Evolutionary conservation across 2,113 vertebrate species (phyloP).

Genomic region (Motacilla tschutschensis): DNA sequence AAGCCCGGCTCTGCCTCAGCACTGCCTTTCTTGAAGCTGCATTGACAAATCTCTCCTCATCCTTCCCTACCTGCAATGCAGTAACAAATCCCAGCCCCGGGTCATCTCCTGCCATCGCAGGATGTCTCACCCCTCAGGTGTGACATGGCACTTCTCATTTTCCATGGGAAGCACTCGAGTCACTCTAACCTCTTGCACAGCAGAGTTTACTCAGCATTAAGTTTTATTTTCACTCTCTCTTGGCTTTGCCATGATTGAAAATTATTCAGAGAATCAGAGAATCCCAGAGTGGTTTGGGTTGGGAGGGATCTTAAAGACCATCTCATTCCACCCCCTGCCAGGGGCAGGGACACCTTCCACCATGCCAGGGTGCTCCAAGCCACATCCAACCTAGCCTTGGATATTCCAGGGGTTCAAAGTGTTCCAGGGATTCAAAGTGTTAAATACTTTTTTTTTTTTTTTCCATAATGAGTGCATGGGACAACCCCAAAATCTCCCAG

Average conservation of each 20-base stretch:
- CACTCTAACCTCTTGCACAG: neutral
- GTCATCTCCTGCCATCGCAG: neutral
- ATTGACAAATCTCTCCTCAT: fast-evolving
- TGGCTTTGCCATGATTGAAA: neutral
- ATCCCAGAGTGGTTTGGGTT: neutral
- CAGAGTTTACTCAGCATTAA: neutral
- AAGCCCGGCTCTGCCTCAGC: neutral
- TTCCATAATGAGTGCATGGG: neutral
- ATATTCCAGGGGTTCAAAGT: neutral
- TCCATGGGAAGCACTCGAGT: neutral
- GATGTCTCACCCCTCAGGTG: neutral
- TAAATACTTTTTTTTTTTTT: neutral
- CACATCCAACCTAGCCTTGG: neutral
- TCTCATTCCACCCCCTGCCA: neutral
- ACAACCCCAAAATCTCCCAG: neutral
- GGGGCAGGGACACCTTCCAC: neutral
- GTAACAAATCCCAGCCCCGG: neutral
- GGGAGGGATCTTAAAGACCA: neutral
- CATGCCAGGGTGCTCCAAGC: neutral
- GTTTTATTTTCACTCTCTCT: neutral
- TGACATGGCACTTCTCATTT: neutral
- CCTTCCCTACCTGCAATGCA: neutral
- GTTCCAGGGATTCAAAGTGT: neutral
- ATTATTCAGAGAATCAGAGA: neutral
- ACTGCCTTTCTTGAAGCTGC: neutral